Base-by-base conservation (phyloP, 2,797 vertebrate species). In the Oryzias dopingdopingensis region DNA sequence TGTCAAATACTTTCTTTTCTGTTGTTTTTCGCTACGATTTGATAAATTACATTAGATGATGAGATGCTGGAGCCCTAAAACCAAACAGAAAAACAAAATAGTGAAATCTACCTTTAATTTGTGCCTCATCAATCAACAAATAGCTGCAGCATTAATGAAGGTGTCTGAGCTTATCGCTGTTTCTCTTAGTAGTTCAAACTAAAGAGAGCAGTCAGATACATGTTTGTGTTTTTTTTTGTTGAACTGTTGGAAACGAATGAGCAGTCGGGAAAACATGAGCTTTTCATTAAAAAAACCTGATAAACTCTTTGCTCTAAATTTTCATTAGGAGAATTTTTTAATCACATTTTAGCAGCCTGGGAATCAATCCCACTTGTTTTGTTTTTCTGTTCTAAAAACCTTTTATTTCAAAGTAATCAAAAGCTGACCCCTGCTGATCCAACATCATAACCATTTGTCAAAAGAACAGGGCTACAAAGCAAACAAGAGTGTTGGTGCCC, bases 291-390 rank as follows among this genome's bases (percentile, higher is more conserved):
- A 24, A 69, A 46, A 15, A 50, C 52, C 67, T 71, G 22, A 69
- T 70, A 54, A 67, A 59, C 71, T 71, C 0, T 13, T 81, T 67
- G 54, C 10, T 14, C 22, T 40, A 65, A 60, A 67, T 74, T 80
- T 56, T 59, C 81, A 82, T 84, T 47, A 74, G 53, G 44, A 50
- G 32, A 71, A 74, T 66, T 29, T 53, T 76, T 76, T 67, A 62
- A 76, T 84, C 52, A 52, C 49, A 60, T 74, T 80, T 62, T 65
- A 52, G 52, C 4, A 42, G 14, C 42, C 45, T 13, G 24, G 49
- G 64, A 62, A 79, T 59, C 24, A n/a, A 47, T 14, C 42, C 40
- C 51, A 47, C 49, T 57, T 63, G 26, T 62, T 75, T 75, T 55
- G 49, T 40, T 17, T 20, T 43, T 65, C 61, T 20, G 32, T 57